Evolutionary conservation across 2,888 invertebrate genomes (phyloP).

Genomic region (Drosophila neonasuta): DNA sequence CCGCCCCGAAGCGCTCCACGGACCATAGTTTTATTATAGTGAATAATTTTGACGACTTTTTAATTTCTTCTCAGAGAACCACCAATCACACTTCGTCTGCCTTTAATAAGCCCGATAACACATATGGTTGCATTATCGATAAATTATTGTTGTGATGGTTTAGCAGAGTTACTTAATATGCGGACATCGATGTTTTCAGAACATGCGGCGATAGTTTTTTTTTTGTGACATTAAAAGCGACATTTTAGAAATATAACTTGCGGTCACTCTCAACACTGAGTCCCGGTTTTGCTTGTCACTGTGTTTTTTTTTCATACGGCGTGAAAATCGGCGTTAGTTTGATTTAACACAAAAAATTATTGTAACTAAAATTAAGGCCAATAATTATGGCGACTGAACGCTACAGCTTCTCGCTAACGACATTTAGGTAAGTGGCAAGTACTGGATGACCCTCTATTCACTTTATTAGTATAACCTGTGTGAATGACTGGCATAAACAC

Average conservation of each 20-base stretch:
- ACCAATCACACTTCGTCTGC: conserved; percentile 13
- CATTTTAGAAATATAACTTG: neutral
- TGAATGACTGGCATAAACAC: conserved; percentile 73
- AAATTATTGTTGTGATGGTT: neutral
- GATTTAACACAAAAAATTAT: conserved; percentile 40
- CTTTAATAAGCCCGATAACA: conserved; percentile 5
- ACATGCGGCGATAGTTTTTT: neutral
- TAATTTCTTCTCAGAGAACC: conserved; percentile 4
- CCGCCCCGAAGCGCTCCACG: conserved; percentile 87
- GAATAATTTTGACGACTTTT: conserved; percentile 52
- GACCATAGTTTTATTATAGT: conserved; percentile 84
- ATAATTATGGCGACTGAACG: conserved; percentile 93
- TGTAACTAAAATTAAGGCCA: conserved; percentile 33
- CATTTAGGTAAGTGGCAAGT: conserved; percentile 84
- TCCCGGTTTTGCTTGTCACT: conserved; percentile 77
- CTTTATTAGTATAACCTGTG: conserved; percentile 50
- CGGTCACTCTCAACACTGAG: conserved; percentile 31
- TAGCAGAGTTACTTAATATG: neutral
- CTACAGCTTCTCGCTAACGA: conserved; percentile 97
- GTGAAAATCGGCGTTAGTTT: conserved; percentile 53
- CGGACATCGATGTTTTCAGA: conserved; percentile 2
- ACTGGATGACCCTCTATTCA: neutral
- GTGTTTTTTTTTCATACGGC: conserved; percentile 47
- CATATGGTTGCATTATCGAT: conserved; percentile 14
- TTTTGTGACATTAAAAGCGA: too few relatives aligned